Evolutionary conservation across 2,888 invertebrate species (phyloP), one percentile per base, ranked within the genome.

Genomic region (Ennomos fuscantarius): DNA sequence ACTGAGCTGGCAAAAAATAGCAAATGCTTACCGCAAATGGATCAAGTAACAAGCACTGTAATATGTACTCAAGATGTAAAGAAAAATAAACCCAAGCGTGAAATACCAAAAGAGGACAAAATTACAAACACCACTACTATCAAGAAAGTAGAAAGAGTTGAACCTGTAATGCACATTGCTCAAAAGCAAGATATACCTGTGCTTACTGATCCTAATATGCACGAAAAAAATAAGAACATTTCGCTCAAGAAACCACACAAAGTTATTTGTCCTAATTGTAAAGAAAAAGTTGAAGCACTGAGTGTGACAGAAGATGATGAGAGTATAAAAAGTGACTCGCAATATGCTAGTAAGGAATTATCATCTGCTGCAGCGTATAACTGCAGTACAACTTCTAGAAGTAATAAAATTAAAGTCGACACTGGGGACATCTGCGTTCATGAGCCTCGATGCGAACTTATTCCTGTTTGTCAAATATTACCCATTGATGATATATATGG

Each of bases 381-480:
- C 11, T 77, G 68, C 45, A 69, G 63, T 65, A 59, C 67, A 10
- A 69, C 73, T 48, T 57, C 71, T 11, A 78, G 68, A 46, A 58
- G 15, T 48, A 58, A 58, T 51, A 62, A 61, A 65, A 60, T 62
- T 31, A 72, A 69, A 58, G 50, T 37, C n/a, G 66, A 71, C 11
- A 68, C 81, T 42, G 68, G 63, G 40, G 82, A 82, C 44, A 51
- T 70, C 32, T 89, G 88, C 55, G 55, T 46, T 8, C 89, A 89
- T 63, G 74, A 84, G 15, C 88, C 87, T 9, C 80, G 76, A 11
- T 88, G 89, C 63, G 88, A 89, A 60, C 62, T 87, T 47, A 68
- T 89, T 15, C 89, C 89, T 1, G 64, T 87, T 15, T 89, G 89
- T 57, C 88, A 90, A 67, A 78, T 89, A 62, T 62, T 87, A 55